These are phyloP conservation scores for Petrosia ficiformis DNA, from an alignment of 37 sponge, comb jelly and placozoan genomes.

Conservation along the genomic window DNA sequence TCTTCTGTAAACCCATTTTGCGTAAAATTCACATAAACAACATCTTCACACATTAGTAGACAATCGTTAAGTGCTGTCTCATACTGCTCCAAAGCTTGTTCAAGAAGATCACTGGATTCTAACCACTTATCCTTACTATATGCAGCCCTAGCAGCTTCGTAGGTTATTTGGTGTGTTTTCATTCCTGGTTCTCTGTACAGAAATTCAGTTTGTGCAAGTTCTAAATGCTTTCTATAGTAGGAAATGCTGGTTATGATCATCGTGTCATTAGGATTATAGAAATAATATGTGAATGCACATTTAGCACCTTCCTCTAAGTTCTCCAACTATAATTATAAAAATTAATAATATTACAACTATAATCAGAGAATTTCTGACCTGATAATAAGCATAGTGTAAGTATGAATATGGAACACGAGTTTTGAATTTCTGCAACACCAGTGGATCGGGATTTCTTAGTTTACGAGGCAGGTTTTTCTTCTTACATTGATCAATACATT, in stretches of 20 bases:
- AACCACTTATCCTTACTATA: conserved; percentile 41
- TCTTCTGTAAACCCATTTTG: conserved; percentile 14
- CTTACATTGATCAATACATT: conserved; percentile 63
- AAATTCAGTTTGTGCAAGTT: conserved; percentile 10
- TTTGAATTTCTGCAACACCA: conserved; percentile 7
- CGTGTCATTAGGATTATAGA: conserved; percentile 26
- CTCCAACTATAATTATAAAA: conserved; percentile 9
- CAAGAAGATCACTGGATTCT: conserved; percentile 32
- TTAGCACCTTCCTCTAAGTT: conserved; percentile 38
- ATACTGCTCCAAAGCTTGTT: conserved; percentile 26
- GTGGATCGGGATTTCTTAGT: conserved; percentile 28
- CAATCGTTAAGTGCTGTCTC: conserved; percentile 35
- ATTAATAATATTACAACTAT: not conserved
- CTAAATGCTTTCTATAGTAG: conserved; percentile 40
- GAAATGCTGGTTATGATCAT: conserved; percentile 1
- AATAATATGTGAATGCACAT: conserved; percentile 46
- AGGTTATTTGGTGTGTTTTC: conserved; percentile 10
- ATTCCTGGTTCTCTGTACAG: conserved; percentile 46
- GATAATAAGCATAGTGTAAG: conserved; percentile 72
- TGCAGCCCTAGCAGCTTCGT: conserved; percentile 20
- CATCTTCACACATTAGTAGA: conserved; percentile 58
- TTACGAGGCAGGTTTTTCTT: conserved; percentile 8
- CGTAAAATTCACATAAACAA: conserved; percentile 42
- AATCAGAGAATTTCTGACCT: conserved; percentile 20
- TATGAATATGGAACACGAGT: conserved; percentile 41